Percentiles rank a stretch among this genome's conserved stretches.
These are phyloP conservation scores for Ennomos quercinarius DNA, from an alignment of 2,888 invertebrate species.

Conservation along the genomic window DNA sequence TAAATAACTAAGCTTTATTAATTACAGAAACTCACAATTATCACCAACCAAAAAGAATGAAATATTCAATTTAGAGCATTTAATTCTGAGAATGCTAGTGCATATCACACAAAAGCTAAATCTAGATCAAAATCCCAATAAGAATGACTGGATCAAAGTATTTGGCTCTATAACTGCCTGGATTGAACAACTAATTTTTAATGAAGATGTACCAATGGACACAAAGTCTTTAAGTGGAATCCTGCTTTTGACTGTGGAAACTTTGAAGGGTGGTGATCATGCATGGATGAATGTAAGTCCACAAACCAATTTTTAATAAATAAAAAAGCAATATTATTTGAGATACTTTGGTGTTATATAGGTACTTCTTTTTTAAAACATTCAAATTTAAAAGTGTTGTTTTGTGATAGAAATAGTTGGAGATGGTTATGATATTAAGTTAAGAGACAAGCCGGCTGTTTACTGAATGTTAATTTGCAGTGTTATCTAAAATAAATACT, in stretches of 20 bases:
- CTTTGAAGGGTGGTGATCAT: constrained; percentile 59
- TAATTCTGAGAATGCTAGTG: constrained; percentile 59
- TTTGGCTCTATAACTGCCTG: constrained; percentile 34
- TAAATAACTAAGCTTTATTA: too few species aligned
- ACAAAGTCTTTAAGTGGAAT: constrained; percentile 87
- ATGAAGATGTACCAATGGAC: constrained; percentile 87
- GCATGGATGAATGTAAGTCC: constrained; percentile 67
- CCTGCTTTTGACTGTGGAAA: constrained; percentile 75
- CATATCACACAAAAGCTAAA: constrained; percentile 59
- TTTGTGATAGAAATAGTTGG: too few species aligned
- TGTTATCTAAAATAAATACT: too few species aligned
- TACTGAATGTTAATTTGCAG: too few species aligned
- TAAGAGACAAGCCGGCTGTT: too few species aligned
- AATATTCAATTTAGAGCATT: constrained; percentile 63
- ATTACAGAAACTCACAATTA: constrained; percentile 25
- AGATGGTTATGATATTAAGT: too few species aligned
- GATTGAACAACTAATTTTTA: constrained; percentile 63
- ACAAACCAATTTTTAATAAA: neutral
- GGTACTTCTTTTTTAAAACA: too few species aligned
- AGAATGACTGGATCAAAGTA: neutral
- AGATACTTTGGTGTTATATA: too few species aligned
- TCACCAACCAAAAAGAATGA: constrained; percentile 72
- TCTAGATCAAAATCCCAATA: neutral
- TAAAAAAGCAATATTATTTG: too few species aligned
- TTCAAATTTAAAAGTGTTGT: too few species aligned